Conservation (phyloP, 1,140 invertebrate genomes). For the Aethina tumida region DNA sequence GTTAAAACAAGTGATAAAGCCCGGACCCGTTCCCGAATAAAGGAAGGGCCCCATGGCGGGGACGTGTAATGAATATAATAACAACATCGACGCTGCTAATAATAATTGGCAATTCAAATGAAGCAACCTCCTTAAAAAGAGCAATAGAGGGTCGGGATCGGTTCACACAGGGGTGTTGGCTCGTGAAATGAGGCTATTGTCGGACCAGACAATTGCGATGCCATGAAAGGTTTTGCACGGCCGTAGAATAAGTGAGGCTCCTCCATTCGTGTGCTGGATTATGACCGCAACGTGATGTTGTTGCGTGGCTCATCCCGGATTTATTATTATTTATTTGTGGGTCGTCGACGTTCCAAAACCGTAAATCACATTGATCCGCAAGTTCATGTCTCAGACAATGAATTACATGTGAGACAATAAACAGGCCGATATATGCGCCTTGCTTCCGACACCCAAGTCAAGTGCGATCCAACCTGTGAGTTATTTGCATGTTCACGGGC, state of each 20-base stretch:
- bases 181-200: conserved; percentile 11
- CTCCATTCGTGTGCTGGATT: conserved; percentile 12
- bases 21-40: conserved; percentile 1
- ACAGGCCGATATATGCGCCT: conserved; percentile 12
- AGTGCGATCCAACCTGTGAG: too few relatives aligned
- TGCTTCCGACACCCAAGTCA: conserved; percentile 6
- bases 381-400: conserved; percentile 14
- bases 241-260: too few relatives aligned
- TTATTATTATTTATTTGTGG: conserved; percentile 22
- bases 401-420: conserved; percentile 18
- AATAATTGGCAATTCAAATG: conserved; percentile 20
- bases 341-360: conserved; percentile 7
- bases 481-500: too few relatives aligned
- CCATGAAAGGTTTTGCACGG: too few relatives aligned
- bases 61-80: conserved; percentile 20
- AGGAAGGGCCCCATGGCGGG: conserved; percentile 5
- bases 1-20: conserved; percentile 19
- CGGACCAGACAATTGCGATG: conserved; percentile 9
- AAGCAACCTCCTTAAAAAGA: conserved; percentile 17
- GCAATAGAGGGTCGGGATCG: conserved; percentile 9
- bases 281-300: conserved; percentile 20
- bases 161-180: conserved; percentile 17
- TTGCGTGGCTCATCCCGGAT: conserved; percentile 19
- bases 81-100: conserved; percentile 18
- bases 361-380: conserved; percentile 21